Base-by-base conservation (phyloP, 2,888 invertebrate species). In the Aphidoletes aphidimyza region DNA sequence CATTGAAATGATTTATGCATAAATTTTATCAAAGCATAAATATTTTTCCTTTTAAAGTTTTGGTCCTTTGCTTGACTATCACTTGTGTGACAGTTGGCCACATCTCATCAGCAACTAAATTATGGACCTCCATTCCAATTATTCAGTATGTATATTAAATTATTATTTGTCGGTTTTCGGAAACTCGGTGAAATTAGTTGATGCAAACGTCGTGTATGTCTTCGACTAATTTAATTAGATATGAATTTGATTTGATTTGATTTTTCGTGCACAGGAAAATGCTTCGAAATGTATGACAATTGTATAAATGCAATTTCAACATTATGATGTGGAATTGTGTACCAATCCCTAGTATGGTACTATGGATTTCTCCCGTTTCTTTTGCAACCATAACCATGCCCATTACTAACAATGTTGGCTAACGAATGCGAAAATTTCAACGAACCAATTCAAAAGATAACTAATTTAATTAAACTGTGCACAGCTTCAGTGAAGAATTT, bases 151-250 rank as follows among this genome's bases (percentile, higher is more conserved):
- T 14, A 69, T 17, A 11, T n/a, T 69, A 69, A 69, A n/a, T n/a
- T n/a, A 69, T 69, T 69, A 69, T 69, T 69, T 69, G 69, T 69
- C 17, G 14, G 3, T n/a, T n/a, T 0, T 30, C 30, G 69, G 69
- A 69, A 69, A 69, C n/a, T n/a, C 14, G 6, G 69, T 1, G 0
- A 30, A 34, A 30, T 69, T 30, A 30, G 69, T 30, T 1, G 26
- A 30, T n/a, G 5, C 5, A 22, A 14, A 22, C 1, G n/a, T 69
- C 14, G 14, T 69, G 26, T 34, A 26, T 34, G 30, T 69, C 69
- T 69, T n/a, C 11, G 69, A 14, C 69, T 69, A 69, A 69, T 69
- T 69, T 30, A 69, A 69, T 69, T 30, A 69, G 30, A 69, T 14
- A 30, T 30, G 30, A 26, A 1, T 69, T 30, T 69, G 17, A 69